Conservation (phyloP, 2,113 vertebrate species). For the Illadopsis cleaveri region DNA sequence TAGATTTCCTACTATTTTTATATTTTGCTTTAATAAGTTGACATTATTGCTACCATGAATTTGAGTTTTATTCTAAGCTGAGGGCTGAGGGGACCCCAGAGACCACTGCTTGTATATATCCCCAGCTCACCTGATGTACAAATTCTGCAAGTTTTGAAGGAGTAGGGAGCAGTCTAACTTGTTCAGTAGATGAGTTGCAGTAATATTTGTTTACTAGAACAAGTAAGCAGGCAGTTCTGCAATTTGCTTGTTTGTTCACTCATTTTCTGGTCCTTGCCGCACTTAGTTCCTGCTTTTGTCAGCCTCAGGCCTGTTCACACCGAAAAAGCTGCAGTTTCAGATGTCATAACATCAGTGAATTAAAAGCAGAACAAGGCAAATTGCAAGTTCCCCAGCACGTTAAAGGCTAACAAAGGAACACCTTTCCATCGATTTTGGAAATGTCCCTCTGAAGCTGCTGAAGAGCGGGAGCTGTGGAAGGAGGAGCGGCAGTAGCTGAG, state of each 20-base stretch:
- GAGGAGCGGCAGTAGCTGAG: not conserved
- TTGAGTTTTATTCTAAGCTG: not conserved
- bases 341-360: not conserved
- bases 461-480: not conserved
- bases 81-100: not conserved
- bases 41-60: not conserved
- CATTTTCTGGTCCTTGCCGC: not conserved
- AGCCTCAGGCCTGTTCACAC: not conserved
- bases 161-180: not conserved
- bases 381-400: not conserved
- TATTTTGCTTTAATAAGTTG: not conserved
- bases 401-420: not conserved
- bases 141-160: not conserved
- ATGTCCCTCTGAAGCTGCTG: accelerated
- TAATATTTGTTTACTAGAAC: not conserved
- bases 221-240: not conserved
- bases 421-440: not conserved
- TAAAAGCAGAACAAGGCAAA: not conserved
- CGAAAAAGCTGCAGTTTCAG: not conserved
- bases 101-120: not conserved
- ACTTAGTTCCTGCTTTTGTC: not conserved
- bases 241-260: not conserved
- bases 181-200: not conserved
- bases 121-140: not conserved
- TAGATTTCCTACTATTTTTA: not conserved